Evolutionary conservation across 1,140 invertebrate genomes (phyloP).

Genomic region (Apis mellifera): DNA sequence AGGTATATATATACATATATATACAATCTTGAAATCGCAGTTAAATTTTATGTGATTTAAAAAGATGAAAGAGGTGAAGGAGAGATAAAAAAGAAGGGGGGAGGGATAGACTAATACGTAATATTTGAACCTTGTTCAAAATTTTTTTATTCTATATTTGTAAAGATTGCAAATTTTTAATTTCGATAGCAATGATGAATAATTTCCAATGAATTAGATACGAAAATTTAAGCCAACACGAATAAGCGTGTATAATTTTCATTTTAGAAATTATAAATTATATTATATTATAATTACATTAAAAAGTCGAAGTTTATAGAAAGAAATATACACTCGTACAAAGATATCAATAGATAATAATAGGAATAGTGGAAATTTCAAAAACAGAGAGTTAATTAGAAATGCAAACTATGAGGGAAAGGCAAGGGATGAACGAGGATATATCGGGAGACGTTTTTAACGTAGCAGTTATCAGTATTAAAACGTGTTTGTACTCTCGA

Average conservation of each 20-base stretch:
- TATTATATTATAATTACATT: no score
- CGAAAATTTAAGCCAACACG: background rate
- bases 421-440: background rate
- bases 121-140: background rate
- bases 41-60: background rate
- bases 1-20: background rate
- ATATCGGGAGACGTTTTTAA: background rate
- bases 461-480: background rate
- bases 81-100: background rate
- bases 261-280: no score
- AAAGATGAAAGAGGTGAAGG: background rate
- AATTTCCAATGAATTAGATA: background rate
- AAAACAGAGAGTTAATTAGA: constrained; percentile 16
- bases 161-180: background rate
- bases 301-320: background rate
- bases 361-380: background rate
- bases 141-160: background rate
- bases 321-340: background rate
- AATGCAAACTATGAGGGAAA: background rate
- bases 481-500: background rate
- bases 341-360: background rate
- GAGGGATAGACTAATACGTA: background rate
- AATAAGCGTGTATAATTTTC: background rate
- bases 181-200: background rate
- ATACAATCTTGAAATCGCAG: background rate